Base-by-base conservation (phyloP, 2,888 invertebrate genomes). In the Trachelus iudaicus region DNA sequence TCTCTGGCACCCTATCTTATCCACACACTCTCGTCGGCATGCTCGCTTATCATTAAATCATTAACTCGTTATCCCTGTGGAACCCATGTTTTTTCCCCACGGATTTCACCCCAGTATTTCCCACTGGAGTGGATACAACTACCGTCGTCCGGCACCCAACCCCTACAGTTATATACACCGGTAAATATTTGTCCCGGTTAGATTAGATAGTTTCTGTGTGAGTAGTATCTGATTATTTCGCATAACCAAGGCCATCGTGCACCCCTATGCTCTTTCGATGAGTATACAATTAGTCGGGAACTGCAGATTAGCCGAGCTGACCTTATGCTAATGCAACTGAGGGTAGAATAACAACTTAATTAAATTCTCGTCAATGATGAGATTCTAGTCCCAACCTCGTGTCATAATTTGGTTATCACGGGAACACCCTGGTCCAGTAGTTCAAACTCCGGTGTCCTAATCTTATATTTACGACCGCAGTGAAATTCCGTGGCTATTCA, bases 11-110 rank as follows among this genome's bases (percentile, higher is more conserved):
- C 80, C 83, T 83, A 82, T 85, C 85, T 84, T 79, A 79, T 80
- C 80, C 80, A 79, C 79, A 80, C 80, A 80, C 81, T 77, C 69
- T 34, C 76, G 77, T 76, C 81, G 83, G 77, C 80, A 78, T 71
- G 74, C 80, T 83, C 81, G 82, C 80, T 83, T 84, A 83, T 86
- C 87, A 84, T 85, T 85, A 84, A 85, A 85, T 87, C 85, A 83
- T 87, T 87, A 88, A 86, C 84, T 82, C 84, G 82, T 85, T 85
- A 85, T 84, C 84, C 82, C 83, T 69, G 77, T 68, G 75, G 78
- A 79, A 81, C 79, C 75, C 75, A 75, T 80, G 83, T 81, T 81
- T 80, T 76, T 71, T 73, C 15, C 69, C 77, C 76, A 73, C 30
- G 79, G 56, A 71, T 31, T 75, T 69, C 71, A 23, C 81, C 81